Evolutionary conservation across 1,140 invertebrate species (phyloP), one percentile per base, ranked within the genome.

Genomic region (Lordiphosa stackelbergi): DNA sequence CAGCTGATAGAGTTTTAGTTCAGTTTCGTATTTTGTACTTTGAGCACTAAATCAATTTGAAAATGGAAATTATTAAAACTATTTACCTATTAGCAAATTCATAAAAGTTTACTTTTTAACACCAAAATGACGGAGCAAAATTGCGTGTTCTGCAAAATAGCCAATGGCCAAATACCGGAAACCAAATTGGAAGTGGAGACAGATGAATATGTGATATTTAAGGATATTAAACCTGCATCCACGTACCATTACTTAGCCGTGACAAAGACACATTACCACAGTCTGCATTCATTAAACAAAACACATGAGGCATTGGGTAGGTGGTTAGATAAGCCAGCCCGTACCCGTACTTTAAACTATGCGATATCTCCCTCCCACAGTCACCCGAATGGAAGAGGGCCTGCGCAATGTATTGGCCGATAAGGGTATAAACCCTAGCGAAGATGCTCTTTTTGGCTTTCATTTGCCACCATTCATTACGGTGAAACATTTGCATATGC

Each of bases 401-500:
- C n/a, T 81, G 0, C 53, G 53, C 7, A 16, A 47, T 4, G 72
- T 78, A 13, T 56, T 74, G 3, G 40, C 7, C 11, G 46, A 53
- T 24, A 88, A 91, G 57, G 88, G 87, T 24, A 86, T 91, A 10
- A 81, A 91, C 53, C 8, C 13, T 3, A 48, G 89, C 3, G 84
- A 88, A 3, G 91, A 93, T 73, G 89, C 89, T 3, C 90, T 94
- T 38, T 91, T 94, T 43, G 96, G 96, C 1, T 98, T 97, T 86
- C 96, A 98, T 83, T 95, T 95, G 93, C 95, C 96, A 13, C 96
- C 96, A 0, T 97, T 97, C 87, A 93, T 93, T 45, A 92, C 92
- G 5, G 91, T 98, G 0, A 87, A 89, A 46, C 96, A 98, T 89
- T 89, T 98, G 3, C 96, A 98, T 88, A 88, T 98, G 34, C 96